These are phyloP conservation scores for Drosophila sucinea DNA, from an alignment of 1,140 invertebrate genomes.

Conservation along the genomic window DNA sequence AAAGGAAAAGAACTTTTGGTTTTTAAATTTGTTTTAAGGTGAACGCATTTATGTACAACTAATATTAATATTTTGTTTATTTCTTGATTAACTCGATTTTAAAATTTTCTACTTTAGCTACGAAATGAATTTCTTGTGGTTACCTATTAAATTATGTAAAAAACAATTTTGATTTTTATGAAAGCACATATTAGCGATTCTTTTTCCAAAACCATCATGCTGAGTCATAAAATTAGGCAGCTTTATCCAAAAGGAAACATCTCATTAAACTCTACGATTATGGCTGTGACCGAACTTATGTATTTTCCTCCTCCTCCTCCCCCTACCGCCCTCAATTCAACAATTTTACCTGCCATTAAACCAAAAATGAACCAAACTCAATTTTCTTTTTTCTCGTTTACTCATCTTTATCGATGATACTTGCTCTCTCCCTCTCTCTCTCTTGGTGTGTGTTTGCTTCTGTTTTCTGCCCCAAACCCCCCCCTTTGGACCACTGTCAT, in stretches of 20 bases:
- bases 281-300: not conserved
- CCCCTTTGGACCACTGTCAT: not conserved
- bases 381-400: not conserved
- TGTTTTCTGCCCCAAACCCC: not conserved
- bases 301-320: conserved; percentile 3
- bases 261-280: conserved; percentile 10
- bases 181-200: not conserved
- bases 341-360: conserved; percentile 16
- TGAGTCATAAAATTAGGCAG: not conserved
- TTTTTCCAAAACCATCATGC: not conserved
- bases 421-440: not conserved
- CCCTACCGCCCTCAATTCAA: not conserved
- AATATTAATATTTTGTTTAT: too few relatives aligned
- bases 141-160: too few relatives aligned
- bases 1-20: too few relatives aligned
- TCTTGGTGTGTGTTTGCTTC: not conserved
- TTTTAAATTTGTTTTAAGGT: too few relatives aligned
- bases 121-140: too few relatives aligned
- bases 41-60: too few relatives aligned
- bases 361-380: conserved; percentile 19
- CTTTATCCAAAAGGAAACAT: not conserved
- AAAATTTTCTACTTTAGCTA: too few relatives aligned
- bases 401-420: conserved; percentile 13
- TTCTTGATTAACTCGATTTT: too few relatives aligned
- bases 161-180: too few relatives aligned